Base-by-base conservation (phyloP, 1,140 invertebrate species). In the Phenacoccus solenopsis region DNA sequence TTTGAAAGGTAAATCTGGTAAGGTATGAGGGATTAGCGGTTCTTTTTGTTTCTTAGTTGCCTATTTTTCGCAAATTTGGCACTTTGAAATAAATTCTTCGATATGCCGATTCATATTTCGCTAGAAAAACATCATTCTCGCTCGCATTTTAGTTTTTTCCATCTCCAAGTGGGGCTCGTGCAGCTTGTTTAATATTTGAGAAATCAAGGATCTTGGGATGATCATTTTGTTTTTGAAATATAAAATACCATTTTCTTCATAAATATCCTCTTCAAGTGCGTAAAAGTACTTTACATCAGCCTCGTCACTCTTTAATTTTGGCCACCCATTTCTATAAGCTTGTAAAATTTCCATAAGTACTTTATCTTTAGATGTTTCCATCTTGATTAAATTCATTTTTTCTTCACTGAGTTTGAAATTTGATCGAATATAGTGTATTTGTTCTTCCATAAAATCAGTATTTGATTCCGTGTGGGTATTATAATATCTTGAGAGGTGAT, bases 81-180 rank as follows among this genome's bases (percentile, higher is more conserved):
- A 59, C 13, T 25, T 27, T 4, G 16, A 2, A 12, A 69, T 32
- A n/a, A 1, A 49, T n/a, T 32, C 21, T 64, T 69, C 70, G 24
- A 71, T 71, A 38, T 71, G 20, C 16, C 13, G 20, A 16, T 69
- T 69, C 2, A 61, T 69, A 25, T 28, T 68, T 30, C 30, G 64
- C 70, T 67, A 71, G 16, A 30, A 69, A 32, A 12, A 28, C 16
- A 13, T 28, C 1, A 22, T 22, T 57, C 30, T 68, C 0, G 67
- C 70, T 32, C 30, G 28, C 59, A 30, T 21, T 7, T 32, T 57
- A 0, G 70, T 32, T 25, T 71, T 71, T 1, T 24, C 56, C 21
- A 71, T 32, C 10, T 75, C 76, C 1, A 74, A 28, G 74, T 74
- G 76, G 25, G 73, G 74, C 67, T 78, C 76, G 70, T 80, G 78